phyloP scores from a whole-genome alignment of 1,140 invertebrate species.

The Spodoptera litura region DNA sequence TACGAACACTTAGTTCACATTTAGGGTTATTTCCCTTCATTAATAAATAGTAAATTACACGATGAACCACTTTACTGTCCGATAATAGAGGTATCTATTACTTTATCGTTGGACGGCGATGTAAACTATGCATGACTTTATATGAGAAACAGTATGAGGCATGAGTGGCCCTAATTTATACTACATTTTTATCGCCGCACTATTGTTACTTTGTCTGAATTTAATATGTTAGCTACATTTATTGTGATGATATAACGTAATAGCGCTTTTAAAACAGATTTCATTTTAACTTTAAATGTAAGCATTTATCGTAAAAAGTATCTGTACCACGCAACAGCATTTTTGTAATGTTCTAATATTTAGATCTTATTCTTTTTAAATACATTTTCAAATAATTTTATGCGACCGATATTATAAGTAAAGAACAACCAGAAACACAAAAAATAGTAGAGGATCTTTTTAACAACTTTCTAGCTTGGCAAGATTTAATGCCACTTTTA shows the following conservation, averaged over 20 bases:
- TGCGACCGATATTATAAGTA: too few relatives aligned
- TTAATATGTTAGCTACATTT: too few relatives aligned
- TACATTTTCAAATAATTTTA: too few relatives aligned
- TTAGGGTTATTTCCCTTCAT: constrained; percentile 56
- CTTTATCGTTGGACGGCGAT: constrained; percentile 31
- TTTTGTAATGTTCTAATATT: too few relatives aligned
- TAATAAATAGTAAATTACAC: constrained; percentile 53
- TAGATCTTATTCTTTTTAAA: too few relatives aligned
- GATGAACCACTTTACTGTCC: constrained; percentile 38
- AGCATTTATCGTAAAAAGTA: too few relatives aligned
- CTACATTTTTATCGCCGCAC: constrained; percentile 1
- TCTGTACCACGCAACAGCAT: too few relatives aligned
- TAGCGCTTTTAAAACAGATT: neutral
- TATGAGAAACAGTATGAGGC: neutral
- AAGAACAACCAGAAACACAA: too few relatives aligned
- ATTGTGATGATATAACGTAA: too few relatives aligned
- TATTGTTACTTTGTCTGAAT: constrained; percentile 5
- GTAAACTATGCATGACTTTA: constrained; percentile 18
- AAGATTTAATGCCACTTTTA: neutral
- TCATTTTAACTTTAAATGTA: neutral
- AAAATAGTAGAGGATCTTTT: too few relatives aligned
- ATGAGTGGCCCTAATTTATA: constrained; percentile 28
- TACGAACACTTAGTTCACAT: constrained; percentile 58
- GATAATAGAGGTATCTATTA: constrained; percentile 20
- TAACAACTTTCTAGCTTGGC: too few relatives aligned